These are phyloP conservation scores for Agapornis canus DNA, from an alignment of 2,797 vertebrate species.

Conservation along the genomic window DNA sequence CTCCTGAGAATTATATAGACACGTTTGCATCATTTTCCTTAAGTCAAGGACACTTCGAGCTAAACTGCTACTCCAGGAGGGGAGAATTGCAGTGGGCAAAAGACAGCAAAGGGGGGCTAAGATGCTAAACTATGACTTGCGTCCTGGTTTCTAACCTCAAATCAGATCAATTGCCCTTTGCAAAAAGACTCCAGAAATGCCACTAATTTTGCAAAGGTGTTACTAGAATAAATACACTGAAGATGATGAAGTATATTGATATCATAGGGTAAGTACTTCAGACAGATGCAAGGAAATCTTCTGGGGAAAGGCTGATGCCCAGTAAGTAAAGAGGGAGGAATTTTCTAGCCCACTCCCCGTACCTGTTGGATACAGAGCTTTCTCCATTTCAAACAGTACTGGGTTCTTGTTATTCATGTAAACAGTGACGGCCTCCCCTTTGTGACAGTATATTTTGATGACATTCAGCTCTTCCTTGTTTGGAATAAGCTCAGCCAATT, in stretches of 20 bases:
- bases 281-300: neutral
- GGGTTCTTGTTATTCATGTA: conserved; percentile 89
- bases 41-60: neutral
- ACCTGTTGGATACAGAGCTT: conserved; percentile 92
- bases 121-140: neutral
- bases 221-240: neutral
- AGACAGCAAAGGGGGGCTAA: neutral
- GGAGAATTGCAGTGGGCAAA: neutral
- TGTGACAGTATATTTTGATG: conserved; percentile 89
- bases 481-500: conserved; percentile 86
- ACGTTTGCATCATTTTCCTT: neutral
- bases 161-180: neutral
- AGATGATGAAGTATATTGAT: neutral
- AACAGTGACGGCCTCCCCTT: conserved; percentile 87
- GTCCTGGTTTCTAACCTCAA: neutral
- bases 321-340: neutral
- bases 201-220: neutral
- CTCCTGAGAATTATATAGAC: neutral
- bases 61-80: neutral
- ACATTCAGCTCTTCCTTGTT: conserved; percentile 92
- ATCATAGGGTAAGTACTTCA: neutral
- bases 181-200: neutral
- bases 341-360: neutral
- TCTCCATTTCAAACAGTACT: conserved; percentile 91
- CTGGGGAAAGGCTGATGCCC: neutral